Conservation (phyloP, 2,888 invertebrate genomes). For the Scaptomyza polygonia region DNA sequence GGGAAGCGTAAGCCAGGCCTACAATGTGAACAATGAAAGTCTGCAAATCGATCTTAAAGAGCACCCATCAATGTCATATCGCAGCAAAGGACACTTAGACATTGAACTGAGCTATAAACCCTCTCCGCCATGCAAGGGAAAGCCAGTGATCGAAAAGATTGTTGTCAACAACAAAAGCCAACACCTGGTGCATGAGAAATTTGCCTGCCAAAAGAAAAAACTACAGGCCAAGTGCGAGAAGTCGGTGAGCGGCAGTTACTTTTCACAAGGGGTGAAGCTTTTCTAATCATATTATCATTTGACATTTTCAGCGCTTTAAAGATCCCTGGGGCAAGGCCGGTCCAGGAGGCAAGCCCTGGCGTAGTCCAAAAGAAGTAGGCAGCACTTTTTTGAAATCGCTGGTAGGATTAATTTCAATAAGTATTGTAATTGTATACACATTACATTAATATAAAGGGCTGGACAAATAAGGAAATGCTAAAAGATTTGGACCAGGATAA, state of each 20-base stretch:
- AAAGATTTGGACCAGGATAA: slow-evolving; percentile 84
- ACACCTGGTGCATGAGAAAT: slow-evolving; percentile 61
- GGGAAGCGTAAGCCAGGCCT: slow-evolving; percentile 62
- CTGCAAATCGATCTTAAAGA: slow-evolving; percentile 84
- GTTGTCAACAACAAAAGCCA: slow-evolving; percentile 79
- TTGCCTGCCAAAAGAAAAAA: slow-evolving; percentile 66
- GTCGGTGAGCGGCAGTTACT: slow-evolving; percentile 75
- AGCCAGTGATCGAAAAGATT: slow-evolving; percentile 86
- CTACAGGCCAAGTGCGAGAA: slow-evolving; percentile 75
- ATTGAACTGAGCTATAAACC: slow-evolving; percentile 89
- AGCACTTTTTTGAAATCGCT: slow-evolving; percentile 91
- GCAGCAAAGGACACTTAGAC: slow-evolving; percentile 87
- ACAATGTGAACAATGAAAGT: slow-evolving; percentile 77
- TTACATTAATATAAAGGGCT: slow-evolving; percentile 72
- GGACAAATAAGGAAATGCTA: slow-evolving; percentile 84
- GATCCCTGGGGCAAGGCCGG: slow-evolving; percentile 83
- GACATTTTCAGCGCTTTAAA: slow-evolving; percentile 66
- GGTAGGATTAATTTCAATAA: slow-evolving; percentile 85
- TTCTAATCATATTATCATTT: slow-evolving; percentile 32
- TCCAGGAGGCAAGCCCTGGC: slow-evolving; percentile 89
- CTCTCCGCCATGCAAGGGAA: slow-evolving; percentile 83
- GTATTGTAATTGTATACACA: no score
- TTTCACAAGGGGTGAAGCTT: slow-evolving; percentile 37
- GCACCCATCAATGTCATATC: slow-evolving; percentile 88
- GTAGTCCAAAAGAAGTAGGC: slow-evolving; percentile 89